A percentile compares a stretch with the other conserved stretches of the same genome.
These are phyloP conservation scores for Lasioglossum zephyrum DNA, from an alignment of 2,888 invertebrate genomes.

Conservation along the genomic window DNA sequence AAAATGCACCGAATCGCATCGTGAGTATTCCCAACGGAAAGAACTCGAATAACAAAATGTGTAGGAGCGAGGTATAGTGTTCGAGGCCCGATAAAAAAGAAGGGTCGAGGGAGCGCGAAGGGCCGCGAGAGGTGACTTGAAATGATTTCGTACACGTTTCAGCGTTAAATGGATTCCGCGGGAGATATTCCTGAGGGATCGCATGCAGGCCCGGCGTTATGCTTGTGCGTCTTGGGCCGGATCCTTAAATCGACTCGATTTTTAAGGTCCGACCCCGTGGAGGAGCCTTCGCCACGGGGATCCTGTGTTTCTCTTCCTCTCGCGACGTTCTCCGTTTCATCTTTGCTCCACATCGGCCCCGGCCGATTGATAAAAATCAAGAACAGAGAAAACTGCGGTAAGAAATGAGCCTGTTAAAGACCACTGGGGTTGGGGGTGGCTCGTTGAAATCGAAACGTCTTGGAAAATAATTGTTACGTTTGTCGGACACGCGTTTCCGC, in stretches of 20 bases:
- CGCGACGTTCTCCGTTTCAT: slow-evolving; percentile 78
- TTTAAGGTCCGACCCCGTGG: slow-evolving; percentile 75
- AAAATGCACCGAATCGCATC: background rate
- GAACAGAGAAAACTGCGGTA: slow-evolving; percentile 14
- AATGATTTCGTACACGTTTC: slow-evolving; percentile 67
- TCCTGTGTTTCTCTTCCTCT: slow-evolving; percentile 81
- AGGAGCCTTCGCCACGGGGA: slow-evolving; percentile 78
- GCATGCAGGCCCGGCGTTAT: slow-evolving; percentile 63
- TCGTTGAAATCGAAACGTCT: slow-evolving; percentile 34
- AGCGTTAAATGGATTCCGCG: slow-evolving; percentile 69
- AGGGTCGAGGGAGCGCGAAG: slow-evolving; percentile 3
- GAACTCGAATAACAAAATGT: background rate
- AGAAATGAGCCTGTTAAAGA: slow-evolving; percentile 5
- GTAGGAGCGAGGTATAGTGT: background rate
- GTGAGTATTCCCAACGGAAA: background rate
- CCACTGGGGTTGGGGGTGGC: background rate
- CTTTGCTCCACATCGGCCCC: slow-evolving; percentile 71
- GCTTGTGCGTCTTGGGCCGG: slow-evolving; percentile 71
- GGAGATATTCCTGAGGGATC: slow-evolving; percentile 70
- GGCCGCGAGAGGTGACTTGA: slow-evolving; percentile 52
- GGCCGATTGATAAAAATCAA: slow-evolving; percentile 70
- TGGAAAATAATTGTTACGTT: slow-evolving; percentile 20
- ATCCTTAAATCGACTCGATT: slow-evolving; percentile 80
- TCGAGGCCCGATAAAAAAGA: background rate
- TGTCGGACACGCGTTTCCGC: background rate